phyloP scores from a whole-genome alignment of 2,797 vertebrate genomes.

The Vespertilio murinus region DNA sequence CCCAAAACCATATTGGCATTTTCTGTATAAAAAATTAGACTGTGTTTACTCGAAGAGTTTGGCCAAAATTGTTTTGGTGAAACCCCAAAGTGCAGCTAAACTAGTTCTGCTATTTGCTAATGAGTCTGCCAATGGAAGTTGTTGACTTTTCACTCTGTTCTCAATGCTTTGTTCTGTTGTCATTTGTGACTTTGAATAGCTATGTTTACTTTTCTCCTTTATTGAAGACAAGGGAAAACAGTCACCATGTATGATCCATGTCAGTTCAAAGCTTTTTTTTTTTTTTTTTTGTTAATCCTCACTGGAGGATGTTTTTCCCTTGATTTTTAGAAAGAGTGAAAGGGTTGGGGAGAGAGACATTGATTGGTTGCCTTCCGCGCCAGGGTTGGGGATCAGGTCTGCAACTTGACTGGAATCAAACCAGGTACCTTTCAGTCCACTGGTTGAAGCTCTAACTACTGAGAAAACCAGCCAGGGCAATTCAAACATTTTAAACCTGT shows the following conservation, averaged over 20 bases:
- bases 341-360: too few relatives aligned
- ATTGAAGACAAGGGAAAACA: background rate
- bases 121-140: background rate
- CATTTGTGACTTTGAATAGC: background rate
- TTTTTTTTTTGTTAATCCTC: too few relatives aligned
- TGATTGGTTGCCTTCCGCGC: too few relatives aligned
- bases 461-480: background rate
- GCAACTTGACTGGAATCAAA: too few relatives aligned
- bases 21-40: constrained; percentile 22
- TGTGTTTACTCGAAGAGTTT: background rate
- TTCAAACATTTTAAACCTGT: constrained; percentile 46
- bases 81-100: background rate
- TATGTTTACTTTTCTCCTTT: constrained; percentile 10
- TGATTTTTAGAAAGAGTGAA: too few relatives aligned
- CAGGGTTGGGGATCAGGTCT: too few relatives aligned
- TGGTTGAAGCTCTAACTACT: too few relatives aligned
- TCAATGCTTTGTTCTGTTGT: constrained; percentile 23
- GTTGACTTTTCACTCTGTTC: background rate
- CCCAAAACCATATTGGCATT: background rate
- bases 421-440: too few relatives aligned
- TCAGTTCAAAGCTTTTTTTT: constrained; percentile 4
- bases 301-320: too few relatives aligned
- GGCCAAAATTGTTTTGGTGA: constrained; percentile 27
- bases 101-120: background rate
- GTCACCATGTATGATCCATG: background rate